Conservation (phyloP, 2,888 invertebrate species). For the Drosophila limbata region DNA sequence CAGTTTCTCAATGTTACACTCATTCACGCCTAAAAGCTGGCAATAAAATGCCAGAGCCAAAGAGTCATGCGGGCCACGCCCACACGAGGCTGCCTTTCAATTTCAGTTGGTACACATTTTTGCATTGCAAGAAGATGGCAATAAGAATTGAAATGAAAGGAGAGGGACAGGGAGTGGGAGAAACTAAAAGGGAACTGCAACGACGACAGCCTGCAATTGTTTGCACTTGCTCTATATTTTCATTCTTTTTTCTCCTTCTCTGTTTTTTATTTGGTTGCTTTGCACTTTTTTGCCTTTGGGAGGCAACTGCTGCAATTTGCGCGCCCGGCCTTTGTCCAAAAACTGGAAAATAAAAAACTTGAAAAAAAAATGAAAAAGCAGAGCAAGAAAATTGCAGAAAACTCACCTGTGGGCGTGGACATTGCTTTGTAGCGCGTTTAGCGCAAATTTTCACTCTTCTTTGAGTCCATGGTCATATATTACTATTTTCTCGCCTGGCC, state of each 20-base stretch:
- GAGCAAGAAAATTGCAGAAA: constrained; percentile 32
- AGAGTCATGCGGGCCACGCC: constrained; percentile 53
- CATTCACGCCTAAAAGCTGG: constrained; percentile 60
- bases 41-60: constrained; percentile 50
- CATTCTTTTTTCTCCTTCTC: constrained; percentile 6
- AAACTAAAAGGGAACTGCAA: constrained; percentile 14
- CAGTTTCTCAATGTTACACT: constrained; percentile 50
- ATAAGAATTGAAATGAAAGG: constrained; percentile 24
- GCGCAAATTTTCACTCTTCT: constrained; percentile 42
- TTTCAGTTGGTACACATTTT: constrained; percentile 60
- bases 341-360: constrained; percentile 3
- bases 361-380: constrained; percentile 17
- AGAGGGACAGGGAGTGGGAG: neutral
- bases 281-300: constrained; percentile 43
- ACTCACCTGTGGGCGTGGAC: constrained; percentile 26
- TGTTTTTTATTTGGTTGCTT: constrained; percentile 13
- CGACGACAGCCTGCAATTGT: constrained; percentile 59
- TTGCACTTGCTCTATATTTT: constrained; percentile 57
- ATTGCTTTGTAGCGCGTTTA: constrained; percentile 41
- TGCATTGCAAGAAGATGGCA: constrained; percentile 54
- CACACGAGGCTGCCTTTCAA: constrained; percentile 61
- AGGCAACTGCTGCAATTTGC: constrained; percentile 59
- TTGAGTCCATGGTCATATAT: constrained; percentile 34
- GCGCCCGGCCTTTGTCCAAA: constrained; percentile 48
- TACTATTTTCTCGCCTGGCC: constrained; percentile 44